phyloP scores from a whole-genome alignment of 2,113 vertebrate genomes.

The Collichthys lucidus region DNA sequence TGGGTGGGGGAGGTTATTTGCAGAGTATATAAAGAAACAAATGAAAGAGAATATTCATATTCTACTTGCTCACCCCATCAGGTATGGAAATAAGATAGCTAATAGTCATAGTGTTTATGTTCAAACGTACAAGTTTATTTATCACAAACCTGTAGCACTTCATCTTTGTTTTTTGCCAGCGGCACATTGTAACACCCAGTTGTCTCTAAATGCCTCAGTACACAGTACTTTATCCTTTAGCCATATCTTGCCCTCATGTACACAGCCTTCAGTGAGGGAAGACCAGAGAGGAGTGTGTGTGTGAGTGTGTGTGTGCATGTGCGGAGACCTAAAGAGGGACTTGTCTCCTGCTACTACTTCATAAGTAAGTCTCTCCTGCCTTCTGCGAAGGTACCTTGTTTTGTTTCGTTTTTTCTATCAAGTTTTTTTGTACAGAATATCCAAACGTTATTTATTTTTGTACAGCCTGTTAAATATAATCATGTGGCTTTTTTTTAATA shows the following conservation, averaged over 20 bases:
- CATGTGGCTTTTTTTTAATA: slow-evolving; percentile 92
- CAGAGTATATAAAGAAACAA: slow-evolving; percentile 66
- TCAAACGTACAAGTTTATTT: slow-evolving; percentile 72
- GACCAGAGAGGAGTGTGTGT: slow-evolving; percentile 73
- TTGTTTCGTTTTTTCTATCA: slow-evolving; percentile 57
- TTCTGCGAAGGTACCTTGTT: slow-evolving; percentile 92
- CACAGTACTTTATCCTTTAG: slow-evolving; percentile 60
- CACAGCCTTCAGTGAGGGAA: slow-evolving; percentile 65
- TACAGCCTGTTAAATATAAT: slow-evolving; percentile 98
- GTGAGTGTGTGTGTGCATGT: slow-evolving; percentile 28
- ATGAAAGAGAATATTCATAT: slow-evolving; percentile 61
- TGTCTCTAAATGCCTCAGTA: slow-evolving; percentile 67
- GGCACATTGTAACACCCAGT: slow-evolving; percentile 73
- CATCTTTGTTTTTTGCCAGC: slow-evolving; percentile 67
- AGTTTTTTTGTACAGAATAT: slow-evolving; percentile 85
- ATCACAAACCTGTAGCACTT: slow-evolving; percentile 78
- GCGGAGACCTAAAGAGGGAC: slow-evolving; percentile 80
- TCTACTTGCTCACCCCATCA: slow-evolving; percentile 76
- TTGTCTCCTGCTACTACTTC: slow-evolving; percentile 90
- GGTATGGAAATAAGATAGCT: slow-evolving; percentile 77
- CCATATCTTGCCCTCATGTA: slow-evolving; percentile 74
- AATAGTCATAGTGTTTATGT: slow-evolving; percentile 64
- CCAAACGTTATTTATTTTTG: slow-evolving; percentile 99
- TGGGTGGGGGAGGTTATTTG: slow-evolving; percentile 50
- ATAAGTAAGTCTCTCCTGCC: slow-evolving; percentile 95